Evolutionary conservation across 2,797 vertebrate genomes (phyloP).

Genomic region (Notoglanidium macrostoma): DNA sequence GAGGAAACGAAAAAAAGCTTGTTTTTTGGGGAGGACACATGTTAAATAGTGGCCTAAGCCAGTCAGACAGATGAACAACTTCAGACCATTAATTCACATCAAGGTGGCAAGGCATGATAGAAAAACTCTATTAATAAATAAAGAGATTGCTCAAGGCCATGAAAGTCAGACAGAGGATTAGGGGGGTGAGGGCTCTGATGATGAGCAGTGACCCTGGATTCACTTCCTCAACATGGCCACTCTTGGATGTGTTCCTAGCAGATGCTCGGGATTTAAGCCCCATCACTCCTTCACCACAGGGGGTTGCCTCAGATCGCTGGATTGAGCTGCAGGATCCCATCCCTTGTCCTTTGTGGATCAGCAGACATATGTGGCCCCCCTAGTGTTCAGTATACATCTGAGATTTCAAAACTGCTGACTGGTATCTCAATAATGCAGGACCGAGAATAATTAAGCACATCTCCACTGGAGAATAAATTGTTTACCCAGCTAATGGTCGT

Average conservation of each 20-base stretch:
- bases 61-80: conserved; percentile 26
- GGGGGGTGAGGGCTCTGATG: conserved; percentile 26
- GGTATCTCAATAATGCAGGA: conserved; percentile 11
- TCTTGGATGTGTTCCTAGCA: conserved; percentile 36
- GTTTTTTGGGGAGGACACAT: not conserved
- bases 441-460: not conserved
- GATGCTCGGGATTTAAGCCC: conserved; percentile 23
- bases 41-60: conserved; percentile 31
- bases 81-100: conserved; percentile 46
- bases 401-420: not conserved
- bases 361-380: not conserved
- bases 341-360: not conserved
- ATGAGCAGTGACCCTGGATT: conserved; percentile 46
- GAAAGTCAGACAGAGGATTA: conserved; percentile 29
- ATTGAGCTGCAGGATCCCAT: not conserved
- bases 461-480: not conserved
- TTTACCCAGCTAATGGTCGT: not conserved
- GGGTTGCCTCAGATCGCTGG: conserved; percentile 31
- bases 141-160: conserved; percentile 51
- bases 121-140: conserved; percentile 62
- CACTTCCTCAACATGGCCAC: conserved; percentile 25
- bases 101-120: conserved; percentile 52
- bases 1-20: not conserved
- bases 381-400: not conserved
- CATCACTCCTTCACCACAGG: conserved; percentile 17